A percentile compares a stretch with the other conserved stretches of the same genome.
Conservation (phyloP, 2,797 vertebrate species). For the Micromesistius poutassou region DNA sequence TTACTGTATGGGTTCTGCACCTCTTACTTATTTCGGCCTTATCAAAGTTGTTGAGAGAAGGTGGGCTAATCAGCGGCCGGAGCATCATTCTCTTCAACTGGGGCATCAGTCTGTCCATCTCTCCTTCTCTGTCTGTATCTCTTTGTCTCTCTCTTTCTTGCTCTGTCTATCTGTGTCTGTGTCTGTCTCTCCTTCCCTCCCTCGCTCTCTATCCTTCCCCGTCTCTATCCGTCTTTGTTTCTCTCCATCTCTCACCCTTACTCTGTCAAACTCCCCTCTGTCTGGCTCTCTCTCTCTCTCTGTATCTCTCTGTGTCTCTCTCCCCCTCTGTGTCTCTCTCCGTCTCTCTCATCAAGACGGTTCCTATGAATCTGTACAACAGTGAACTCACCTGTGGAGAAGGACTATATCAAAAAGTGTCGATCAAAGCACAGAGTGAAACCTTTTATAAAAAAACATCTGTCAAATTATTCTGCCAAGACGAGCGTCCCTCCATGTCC, state of each 20-base stretch:
- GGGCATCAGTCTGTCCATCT: no score
- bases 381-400: constrained; percentile 59
- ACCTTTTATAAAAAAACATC: constrained; percentile 56
- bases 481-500: constrained; percentile 25
- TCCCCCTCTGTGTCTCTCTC: constrained; percentile 43
- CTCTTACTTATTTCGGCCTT: constrained; percentile 15
- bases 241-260: no score
- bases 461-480: constrained; percentile 22
- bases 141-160: no score
- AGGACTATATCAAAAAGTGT: constrained; percentile 61
- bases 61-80: constrained; percentile 56
- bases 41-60: constrained; percentile 61
- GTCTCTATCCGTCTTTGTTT: no score
- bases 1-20: background rate
- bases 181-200: no score
- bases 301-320: no score
- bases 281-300: no score
- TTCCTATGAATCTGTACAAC: constrained; percentile 44
- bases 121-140: no score
- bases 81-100: background rate
- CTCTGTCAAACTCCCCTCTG: no score
- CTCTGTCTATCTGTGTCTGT: no score
- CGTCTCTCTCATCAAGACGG: constrained; percentile 60
- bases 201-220: no score
- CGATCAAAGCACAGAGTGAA: constrained; percentile 40